Conservation (phyloP, 2,797 vertebrate genomes). For the Ctenochaetus hawaiiensis region DNA sequence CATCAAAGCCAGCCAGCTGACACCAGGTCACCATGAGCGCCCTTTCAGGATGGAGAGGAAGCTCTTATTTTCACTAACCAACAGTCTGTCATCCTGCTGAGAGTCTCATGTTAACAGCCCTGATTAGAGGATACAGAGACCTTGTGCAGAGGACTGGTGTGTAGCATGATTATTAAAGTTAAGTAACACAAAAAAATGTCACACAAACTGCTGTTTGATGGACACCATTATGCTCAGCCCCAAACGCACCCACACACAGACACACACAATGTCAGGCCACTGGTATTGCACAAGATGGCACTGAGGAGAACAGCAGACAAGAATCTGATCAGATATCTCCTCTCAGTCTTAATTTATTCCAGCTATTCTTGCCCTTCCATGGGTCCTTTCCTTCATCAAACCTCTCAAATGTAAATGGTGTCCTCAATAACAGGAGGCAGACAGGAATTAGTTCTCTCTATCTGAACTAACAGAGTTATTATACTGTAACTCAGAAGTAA, state of each 20-base stretch:
- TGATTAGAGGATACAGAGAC: slow-evolving; percentile 7
- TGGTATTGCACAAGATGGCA: background rate
- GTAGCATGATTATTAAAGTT: too few species aligned
- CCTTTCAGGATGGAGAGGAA: slow-evolving; percentile 44
- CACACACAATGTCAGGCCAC: background rate
- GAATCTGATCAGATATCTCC: slow-evolving; percentile 9
- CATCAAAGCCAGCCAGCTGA: slow-evolving; percentile 68
- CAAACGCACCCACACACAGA: too few species aligned
- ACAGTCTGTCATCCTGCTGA: slow-evolving; percentile 26
- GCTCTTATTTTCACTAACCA: slow-evolving; percentile 42
- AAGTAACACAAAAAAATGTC: too few species aligned
- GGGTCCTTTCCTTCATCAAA: slow-evolving; percentile 6
- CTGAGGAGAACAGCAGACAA: background rate
- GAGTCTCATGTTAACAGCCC: slow-evolving; percentile 11
- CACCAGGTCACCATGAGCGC: slow-evolving; percentile 31
- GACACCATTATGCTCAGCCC: too few species aligned
- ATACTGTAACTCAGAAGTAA: slow-evolving; percentile 58
- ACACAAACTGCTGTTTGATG: too few species aligned
- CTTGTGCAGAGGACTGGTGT: background rate
- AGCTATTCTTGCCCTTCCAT: slow-evolving; percentile 1
- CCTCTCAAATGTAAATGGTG: background rate
- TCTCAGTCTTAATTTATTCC: slow-evolving; percentile 12
- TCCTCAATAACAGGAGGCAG: background rate
- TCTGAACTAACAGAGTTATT: slow-evolving; percentile 41
- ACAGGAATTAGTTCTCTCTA: slow-evolving; percentile 12